These are phyloP conservation scores for Denticeps clupeoides DNA, from an alignment of 2,797 vertebrate genomes.

Conservation along the genomic window DNA sequence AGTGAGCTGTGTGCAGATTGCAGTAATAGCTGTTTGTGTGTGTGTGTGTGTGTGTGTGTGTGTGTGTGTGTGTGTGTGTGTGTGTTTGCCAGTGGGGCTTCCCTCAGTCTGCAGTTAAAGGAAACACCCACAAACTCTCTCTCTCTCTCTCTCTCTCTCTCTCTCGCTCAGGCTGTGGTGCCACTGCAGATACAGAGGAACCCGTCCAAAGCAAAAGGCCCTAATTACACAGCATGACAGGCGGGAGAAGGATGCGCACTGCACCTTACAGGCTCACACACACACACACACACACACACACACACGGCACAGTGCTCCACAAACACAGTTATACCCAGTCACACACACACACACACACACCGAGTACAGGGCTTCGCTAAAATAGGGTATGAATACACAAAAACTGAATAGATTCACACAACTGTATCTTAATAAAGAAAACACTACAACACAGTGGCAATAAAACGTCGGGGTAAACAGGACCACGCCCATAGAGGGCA, in stretches of 20 bases:
- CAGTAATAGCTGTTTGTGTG: neutral
- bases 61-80: neutral
- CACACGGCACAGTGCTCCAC: too few species aligned
- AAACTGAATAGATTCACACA: too few species aligned
- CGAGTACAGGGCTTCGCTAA: too few species aligned
- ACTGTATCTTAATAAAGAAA: too few species aligned
- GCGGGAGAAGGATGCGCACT: conserved; percentile 8
- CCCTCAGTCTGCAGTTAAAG: conserved; percentile 20
- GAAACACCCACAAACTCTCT: conserved; percentile 13
- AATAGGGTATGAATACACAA: too few species aligned
- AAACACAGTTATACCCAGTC: conserved; percentile 2
- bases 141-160: neutral
- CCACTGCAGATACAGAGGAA: conserved; percentile 4
- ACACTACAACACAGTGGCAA: too few species aligned
- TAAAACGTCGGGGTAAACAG: too few species aligned
- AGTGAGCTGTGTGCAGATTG: neutral
- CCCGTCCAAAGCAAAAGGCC: conserved; percentile 5
- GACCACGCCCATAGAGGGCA: too few species aligned
- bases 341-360: neutral
- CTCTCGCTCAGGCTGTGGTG: neutral
- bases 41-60: neutral
- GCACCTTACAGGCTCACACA: conserved; percentile 6
- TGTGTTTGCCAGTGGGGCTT: conserved; percentile 41
- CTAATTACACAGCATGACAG: conserved; percentile 15
- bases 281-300: conserved; percentile 4